Evolutionary conservation across 2,888 invertebrate species (phyloP), one percentile per base, ranked within the genome.

Genomic region (Eristalis arbustorum): DNA sequence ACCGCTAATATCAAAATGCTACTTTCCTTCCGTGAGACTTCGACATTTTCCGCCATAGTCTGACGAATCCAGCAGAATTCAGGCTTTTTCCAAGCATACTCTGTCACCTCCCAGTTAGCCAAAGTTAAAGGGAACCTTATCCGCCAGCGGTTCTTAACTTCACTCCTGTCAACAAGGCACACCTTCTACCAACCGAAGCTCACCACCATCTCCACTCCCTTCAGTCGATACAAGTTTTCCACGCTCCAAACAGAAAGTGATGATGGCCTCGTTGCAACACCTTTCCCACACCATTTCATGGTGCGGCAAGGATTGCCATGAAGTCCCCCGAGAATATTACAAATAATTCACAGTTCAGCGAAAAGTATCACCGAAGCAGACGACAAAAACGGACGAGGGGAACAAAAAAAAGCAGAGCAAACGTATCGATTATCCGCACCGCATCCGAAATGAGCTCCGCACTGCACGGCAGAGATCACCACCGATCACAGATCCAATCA

Each of bases 381-480:
- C 8, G 63, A 23, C n/a, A 10, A 42, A 40, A 18, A 37, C 13
- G 3, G 42, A 42, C 22, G 3, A 37, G 8, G 31, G 6, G 22
- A 4, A 56, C 25, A 31, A 61, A 3, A 62, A n/a, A 61, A 62
- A 75, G 57, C 62, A 68, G 49, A 49, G 49, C 49, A 49, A 37
- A 57, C 56, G 61, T 68, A 71, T 80, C 80, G 75, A 72, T 76
- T 80, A 77, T 81, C 81, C 73, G 73, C 73, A 77, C 85, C 73
- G 85, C 76, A 85, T 85, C 62, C 85, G 68, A 77, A 85, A 85
- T 85, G 77, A 85, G 72, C 68, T 66, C n/a, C n/a, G 76, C 71
- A 66, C 72, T 74, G n/a, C n/a, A 72, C 67, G 25, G 64, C 34
- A n/a, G 22, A 34, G 37, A 49, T 34, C 18, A 64, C 34, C 37